Conservation (phyloP, 2,797 vertebrate genomes). For the Sebastes hubbsi region DNA sequence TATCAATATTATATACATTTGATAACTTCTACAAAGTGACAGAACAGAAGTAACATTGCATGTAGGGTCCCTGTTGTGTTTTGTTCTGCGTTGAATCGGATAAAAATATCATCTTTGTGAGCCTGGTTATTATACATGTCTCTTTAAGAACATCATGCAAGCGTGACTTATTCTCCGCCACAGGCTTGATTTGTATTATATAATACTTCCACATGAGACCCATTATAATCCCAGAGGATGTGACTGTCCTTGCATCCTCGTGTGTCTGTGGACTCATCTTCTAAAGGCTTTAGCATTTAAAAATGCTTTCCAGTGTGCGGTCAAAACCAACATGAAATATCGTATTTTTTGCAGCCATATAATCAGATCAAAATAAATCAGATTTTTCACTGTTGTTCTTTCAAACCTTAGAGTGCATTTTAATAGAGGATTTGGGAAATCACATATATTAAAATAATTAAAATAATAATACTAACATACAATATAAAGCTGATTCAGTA, state of each 20-base stretch:
- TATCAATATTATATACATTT: not conserved
- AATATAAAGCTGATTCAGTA: not conserved
- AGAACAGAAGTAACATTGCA: not conserved
- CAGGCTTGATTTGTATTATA: slow-evolving; percentile 58
- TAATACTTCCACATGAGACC: slow-evolving; percentile 58
- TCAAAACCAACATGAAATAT: not conserved
- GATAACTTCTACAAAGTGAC: not conserved
- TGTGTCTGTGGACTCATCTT: not conserved
- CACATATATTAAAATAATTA: not conserved
- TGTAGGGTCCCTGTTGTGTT: not conserved
- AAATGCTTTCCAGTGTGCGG: not conserved
- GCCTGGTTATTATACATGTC: not conserved
- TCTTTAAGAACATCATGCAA: slow-evolving; percentile 27
- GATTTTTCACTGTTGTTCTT: not conserved
- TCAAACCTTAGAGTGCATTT: not conserved
- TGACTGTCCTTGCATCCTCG: not conserved
- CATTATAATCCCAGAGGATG: slow-evolving; percentile 38
- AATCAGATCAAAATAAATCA: not conserved
- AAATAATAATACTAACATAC: too few relatives aligned
- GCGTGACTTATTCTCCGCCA: slow-evolving; percentile 27
- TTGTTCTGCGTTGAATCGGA: not conserved
- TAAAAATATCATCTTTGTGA: not conserved
- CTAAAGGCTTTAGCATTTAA: not conserved
- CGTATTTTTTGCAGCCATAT: not conserved
- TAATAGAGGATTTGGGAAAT: not conserved